Evolutionary conservation across 2,888 invertebrate species (phyloP), one percentile per base, ranked within the genome.

Genomic region (Sesia bembeciformis): DNA sequence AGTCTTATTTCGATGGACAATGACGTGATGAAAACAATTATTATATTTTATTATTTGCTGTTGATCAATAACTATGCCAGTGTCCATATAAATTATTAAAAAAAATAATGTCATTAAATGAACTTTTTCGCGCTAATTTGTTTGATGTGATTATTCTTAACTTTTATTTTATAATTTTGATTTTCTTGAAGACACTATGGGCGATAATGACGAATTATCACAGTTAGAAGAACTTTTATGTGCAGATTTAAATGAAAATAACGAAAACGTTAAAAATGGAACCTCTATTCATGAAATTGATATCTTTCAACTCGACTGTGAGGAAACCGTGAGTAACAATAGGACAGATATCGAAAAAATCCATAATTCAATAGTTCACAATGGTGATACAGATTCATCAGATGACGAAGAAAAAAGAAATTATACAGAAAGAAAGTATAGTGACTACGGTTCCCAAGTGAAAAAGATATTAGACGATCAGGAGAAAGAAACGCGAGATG

Each of bases 371-470:
- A 73, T 80, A 51, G 68, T 93, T 53, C 92, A 93, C 61, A 84
- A 77, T 61, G 93, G 92, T 4, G 92, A 92, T 61, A 91, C 91
- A 0, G 95, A 96, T 74, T 95, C 95, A 0, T 96, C 96, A 0
- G 96, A 96, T 64, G 96, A 96, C 60, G 96, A 96, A 76, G 94
- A 94, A 62, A 92, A 91, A 59, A 90, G 93, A 67, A 93, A 95
- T 79, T 93, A 92, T 68, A 91, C 94, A n/a, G 92, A 94, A 69
- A 89, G 91, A 62, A 93, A 93, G 62, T 95, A 95, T 70, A 93
- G 92, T 66, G 91, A 93, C 57, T 94, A 91, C 70, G 96, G 96
- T 0, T 87, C 90, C 54, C 89, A 91, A 56, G 90, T 95, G 23
- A 95, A 95, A 74, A 90, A 91, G 69, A 70, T 83, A 53, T 72